Percentiles rank a stretch among this genome's conserved stretches.
Evolutionary conservation across 1,140 invertebrate genomes (phyloP).

Genomic region (Tribolium madens): DNA sequence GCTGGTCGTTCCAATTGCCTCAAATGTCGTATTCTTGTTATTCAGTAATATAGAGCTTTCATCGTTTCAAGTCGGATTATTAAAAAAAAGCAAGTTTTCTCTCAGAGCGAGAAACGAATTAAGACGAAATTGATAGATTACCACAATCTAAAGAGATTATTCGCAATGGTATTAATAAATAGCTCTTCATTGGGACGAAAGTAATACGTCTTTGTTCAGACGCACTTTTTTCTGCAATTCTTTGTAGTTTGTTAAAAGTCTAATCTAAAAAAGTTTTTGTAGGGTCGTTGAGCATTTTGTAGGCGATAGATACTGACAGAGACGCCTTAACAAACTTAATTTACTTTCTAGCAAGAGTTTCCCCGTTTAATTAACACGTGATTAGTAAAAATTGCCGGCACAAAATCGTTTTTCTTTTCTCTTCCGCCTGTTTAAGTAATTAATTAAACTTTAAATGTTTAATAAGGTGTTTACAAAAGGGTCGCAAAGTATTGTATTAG

Average conservation of each 20-base stretch:
- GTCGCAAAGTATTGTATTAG: neutral
- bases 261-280: slow-evolving; percentile 49
- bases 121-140: slow-evolving; percentile 19
- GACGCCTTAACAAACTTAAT: slow-evolving; percentile 53
- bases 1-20: slow-evolving; percentile 7
- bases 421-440: neutral
- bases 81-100: neutral
- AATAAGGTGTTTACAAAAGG: slow-evolving; percentile 15
- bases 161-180: slow-evolving; percentile 20
- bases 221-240: slow-evolving; percentile 17
- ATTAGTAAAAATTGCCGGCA: slow-evolving; percentile 52
- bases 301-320: slow-evolving; percentile 44
- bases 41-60: neutral
- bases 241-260: too few species aligned
- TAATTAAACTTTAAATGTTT: slow-evolving; percentile 37
- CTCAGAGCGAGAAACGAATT: slow-evolving; percentile 4
- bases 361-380: slow-evolving; percentile 52
- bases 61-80: neutral
- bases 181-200: slow-evolving; percentile 9
- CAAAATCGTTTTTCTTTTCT: slow-evolving; percentile 46
- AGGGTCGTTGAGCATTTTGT: slow-evolving; percentile 51
- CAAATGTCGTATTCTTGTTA: slow-evolving; percentile 21
- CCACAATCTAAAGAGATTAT: slow-evolving; percentile 26
- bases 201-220: slow-evolving; percentile 19
- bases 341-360: slow-evolving; percentile 47